A percentile compares a stretch with the other conserved stretches of the same genome.
Conservation (phyloP, 2,797 vertebrate species). For the Neomorphus geoffroyi region DNA sequence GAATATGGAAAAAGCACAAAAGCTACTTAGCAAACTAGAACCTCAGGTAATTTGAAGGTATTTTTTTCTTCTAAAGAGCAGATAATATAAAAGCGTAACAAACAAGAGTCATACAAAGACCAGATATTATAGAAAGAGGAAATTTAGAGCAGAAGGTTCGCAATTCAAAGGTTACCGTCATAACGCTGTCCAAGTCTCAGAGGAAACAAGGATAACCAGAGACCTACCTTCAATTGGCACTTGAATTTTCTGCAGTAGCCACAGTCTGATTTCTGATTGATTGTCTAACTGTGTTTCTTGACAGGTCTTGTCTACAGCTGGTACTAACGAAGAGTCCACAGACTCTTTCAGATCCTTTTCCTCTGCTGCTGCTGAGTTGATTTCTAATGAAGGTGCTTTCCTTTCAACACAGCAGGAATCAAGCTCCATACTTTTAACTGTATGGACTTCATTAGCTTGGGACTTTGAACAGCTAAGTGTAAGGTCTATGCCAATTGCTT, state of each 20-base stretch:
- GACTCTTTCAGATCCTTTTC: conserved; percentile 67
- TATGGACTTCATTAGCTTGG: conserved; percentile 39
- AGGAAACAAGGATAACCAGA: conserved; percentile 39
- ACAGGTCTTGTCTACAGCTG: conserved; percentile 69
- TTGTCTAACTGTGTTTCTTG: conserved; percentile 79
- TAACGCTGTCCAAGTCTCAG: conserved; percentile 28
- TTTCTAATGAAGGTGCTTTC: conserved; percentile 54
- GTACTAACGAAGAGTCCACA: conserved; percentile 66
- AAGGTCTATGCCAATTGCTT: conserved; percentile 73
- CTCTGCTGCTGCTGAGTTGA: conserved; percentile 55
- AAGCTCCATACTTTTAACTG: conserved; percentile 54
- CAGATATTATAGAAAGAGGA: background rate
- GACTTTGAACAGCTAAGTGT: conserved; percentile 74
- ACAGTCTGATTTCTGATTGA: conserved; percentile 91
- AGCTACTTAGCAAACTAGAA: background rate
- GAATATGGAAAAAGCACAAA: background rate
- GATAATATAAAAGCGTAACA: background rate
- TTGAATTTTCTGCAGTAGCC: conserved; percentile 94
- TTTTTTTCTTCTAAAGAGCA: background rate
- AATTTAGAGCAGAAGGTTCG: background rate
- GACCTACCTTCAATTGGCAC: conserved; percentile 93
- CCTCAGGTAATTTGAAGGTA: background rate
- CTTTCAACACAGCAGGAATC: conserved; percentile 65
- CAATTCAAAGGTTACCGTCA: background rate
- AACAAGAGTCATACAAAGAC: background rate